Evolutionary conservation across 2,113 vertebrate genomes (phyloP).

Genomic region (Mus pahari): DNA sequence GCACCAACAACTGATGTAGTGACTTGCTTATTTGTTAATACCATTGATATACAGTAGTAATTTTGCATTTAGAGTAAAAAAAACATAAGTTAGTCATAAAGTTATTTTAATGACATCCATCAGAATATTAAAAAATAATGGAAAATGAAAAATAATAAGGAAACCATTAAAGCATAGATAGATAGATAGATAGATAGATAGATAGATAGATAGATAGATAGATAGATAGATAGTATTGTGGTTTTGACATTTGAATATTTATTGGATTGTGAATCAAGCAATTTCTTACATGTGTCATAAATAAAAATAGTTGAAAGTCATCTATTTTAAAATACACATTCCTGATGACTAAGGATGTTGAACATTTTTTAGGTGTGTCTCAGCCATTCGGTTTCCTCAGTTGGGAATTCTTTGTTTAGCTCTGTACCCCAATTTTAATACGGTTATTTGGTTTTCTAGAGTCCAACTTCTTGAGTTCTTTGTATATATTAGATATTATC

Average conservation of each 20-base stretch:
- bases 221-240: neutral
- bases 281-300: neutral
- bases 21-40: neutral
- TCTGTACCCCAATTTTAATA: no score
- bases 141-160: neutral
- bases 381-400: no score
- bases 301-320: conserved; percentile 21
- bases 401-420: no score
- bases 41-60: neutral
- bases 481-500: no score
- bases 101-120: neutral
- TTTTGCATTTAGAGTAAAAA: neutral
- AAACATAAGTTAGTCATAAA: neutral
- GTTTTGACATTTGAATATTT: neutral
- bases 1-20: neutral
- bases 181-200: no score
- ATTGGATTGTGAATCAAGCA: conserved; percentile 7
- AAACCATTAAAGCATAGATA: neutral
- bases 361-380: no score
- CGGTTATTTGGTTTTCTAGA: no score
- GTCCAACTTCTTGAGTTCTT: no score
- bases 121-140: neutral
- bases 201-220: no score
- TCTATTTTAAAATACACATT: conserved; percentile 37
- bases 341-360: neutral